Evolutionary conservation across 2,797 vertebrate genomes (phyloP).

Genomic region (Aulostomus chinensis): DNA sequence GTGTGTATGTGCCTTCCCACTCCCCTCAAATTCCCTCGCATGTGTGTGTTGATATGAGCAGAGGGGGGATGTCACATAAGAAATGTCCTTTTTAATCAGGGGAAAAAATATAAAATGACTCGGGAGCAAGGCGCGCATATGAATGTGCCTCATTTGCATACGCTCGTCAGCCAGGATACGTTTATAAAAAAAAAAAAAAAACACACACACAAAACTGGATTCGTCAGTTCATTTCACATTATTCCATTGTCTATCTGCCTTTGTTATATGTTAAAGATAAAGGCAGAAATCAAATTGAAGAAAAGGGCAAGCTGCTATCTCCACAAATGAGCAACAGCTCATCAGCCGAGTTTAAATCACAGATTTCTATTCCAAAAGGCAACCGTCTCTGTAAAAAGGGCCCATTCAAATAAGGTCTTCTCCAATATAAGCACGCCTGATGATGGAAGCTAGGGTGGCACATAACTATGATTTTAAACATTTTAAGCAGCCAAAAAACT

Average conservation of each 20-base stretch:
- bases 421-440: conserved; percentile 65
- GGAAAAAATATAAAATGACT: conserved; percentile 85
- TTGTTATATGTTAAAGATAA: conserved; percentile 88
- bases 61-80: conserved; percentile 82
- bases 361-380: conserved; percentile 84
- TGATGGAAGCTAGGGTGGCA: conserved; percentile 62
- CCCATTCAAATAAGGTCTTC: conserved; percentile 75
- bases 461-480: conserved; percentile 24
- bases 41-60: conserved; percentile 71
- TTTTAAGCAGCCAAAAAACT: too few species aligned
- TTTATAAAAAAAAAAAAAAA: conserved; percentile 70
- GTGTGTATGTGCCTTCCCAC: conserved; percentile 27
- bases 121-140: conserved; percentile 83
- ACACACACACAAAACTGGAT: conserved; percentile 70
- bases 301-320: conserved; percentile 87
- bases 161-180: conserved; percentile 83
- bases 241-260: conserved; percentile 87
- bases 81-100: conserved; percentile 86
- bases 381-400: conserved; percentile 67
- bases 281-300: conserved; percentile 84
- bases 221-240: conserved; percentile 85
- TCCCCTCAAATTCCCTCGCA: conserved; percentile 62
- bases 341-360: conserved; percentile 85
- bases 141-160: conserved; percentile 86
- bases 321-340: conserved; percentile 85